These are phyloP conservation scores for Bombycilla garrulus DNA, from an alignment of 2,113 vertebrate species.

Conservation along the genomic window DNA sequence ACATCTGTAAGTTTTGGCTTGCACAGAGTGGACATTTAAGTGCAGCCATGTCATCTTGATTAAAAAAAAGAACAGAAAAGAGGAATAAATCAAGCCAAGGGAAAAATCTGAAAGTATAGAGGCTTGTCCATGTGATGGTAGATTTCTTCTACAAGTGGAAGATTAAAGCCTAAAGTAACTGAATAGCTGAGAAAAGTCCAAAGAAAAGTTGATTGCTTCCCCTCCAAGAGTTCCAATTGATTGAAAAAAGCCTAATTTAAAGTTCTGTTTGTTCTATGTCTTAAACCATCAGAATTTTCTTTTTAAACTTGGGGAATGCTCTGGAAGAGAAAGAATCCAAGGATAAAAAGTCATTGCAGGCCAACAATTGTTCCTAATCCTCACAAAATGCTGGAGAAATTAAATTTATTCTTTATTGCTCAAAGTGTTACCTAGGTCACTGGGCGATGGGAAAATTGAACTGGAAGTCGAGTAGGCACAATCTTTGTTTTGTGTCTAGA, in stretches of 20 bases:
- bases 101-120: slow-evolving; percentile 64
- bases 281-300: slow-evolving; percentile 85
- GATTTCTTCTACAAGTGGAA: slow-evolving; percentile 66
- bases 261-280: slow-evolving; percentile 87
- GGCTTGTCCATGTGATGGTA: slow-evolving; percentile 39
- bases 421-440: slow-evolving; percentile 88
- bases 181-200: slow-evolving; percentile 76
- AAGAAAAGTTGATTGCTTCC: slow-evolving; percentile 82
- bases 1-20: slow-evolving; percentile 48
- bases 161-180: slow-evolving; percentile 77
- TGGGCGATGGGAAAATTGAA: slow-evolving; percentile 85
- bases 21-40: slow-evolving; percentile 11
- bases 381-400: slow-evolving; percentile 90
- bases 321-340: slow-evolving; percentile 74
- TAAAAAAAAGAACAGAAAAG: slow-evolving; percentile 5
- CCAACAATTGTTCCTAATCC: slow-evolving; percentile 87
- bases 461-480: slow-evolving; percentile 80
- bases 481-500: slow-evolving; percentile 87
- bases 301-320: slow-evolving; percentile 76
- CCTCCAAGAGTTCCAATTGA: slow-evolving; percentile 83
- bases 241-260: slow-evolving; percentile 86
- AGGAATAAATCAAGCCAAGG: slow-evolving; percentile 60
- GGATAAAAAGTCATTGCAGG: slow-evolving; percentile 84
- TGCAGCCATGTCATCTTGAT: slow-evolving; percentile 35
- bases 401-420: slow-evolving; percentile 89